Evolutionary conservation across 2,888 invertebrate species (phyloP), one percentile per base, ranked within the genome.

Genomic region (Pandemis corylana): DNA sequence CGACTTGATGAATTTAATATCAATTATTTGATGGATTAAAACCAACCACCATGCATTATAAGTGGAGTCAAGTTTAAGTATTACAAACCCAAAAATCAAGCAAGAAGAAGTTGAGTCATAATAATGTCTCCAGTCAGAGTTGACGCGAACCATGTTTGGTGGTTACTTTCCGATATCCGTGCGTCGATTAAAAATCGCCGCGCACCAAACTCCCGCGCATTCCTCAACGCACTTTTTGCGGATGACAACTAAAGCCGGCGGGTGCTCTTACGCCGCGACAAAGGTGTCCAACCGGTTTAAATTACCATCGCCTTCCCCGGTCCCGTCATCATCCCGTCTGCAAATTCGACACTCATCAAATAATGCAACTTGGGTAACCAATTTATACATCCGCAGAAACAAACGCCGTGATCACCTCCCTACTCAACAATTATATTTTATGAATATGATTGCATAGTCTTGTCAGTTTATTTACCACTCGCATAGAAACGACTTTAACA

Each of bases 271-370:
- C 83, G 82, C 85, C 83, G 87, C 89, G 88, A 89, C 90, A 89
- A 91, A 92, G 91, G 91, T 89, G 91, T 89, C 81, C 89, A 87
- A 93, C 94, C 94, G 94, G 94, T 94, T 94, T 92, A 80, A 83
- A 89, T 90, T 86, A 87, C 90, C 87, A 86, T 86, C 89, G 87
- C 89, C 87, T 87, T 85, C 87, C 87, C 80, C 81, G 79, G 56
- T 61, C 46, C 85, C 89, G 84, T 92, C 92, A 93, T 90, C 90
- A 89, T 89, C 87, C 89, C 90, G 90, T 93, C 92, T 90, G 91
- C 90, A 92, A 91, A 92, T 92, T 91, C 89, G 89, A 88, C 90
- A 91, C 89, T 90, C 91, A 87, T 92, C 92, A 92, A 92, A 93
- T 90, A 89, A 86, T 87, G 87, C 89, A 86, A 84, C 82, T 81